These are phyloP conservation scores for Dicycla oo DNA, from an alignment of 2,888 invertebrate genomes.

Conservation along the genomic window DNA sequence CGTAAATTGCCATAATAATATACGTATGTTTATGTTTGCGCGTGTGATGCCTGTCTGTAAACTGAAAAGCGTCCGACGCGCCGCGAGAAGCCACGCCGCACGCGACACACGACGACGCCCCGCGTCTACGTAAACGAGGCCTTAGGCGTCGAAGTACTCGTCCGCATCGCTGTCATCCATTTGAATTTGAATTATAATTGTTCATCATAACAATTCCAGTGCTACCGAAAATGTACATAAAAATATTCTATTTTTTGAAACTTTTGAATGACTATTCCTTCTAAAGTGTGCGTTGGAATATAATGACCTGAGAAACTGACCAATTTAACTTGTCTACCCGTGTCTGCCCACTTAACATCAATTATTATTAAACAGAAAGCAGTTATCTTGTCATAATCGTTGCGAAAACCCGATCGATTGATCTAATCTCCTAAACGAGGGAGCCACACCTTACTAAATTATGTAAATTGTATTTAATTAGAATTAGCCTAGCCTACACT, in stretches of 20 bases:
- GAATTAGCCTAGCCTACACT: not conserved
- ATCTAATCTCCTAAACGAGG: slow-evolving; percentile 22
- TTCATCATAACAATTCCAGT: not conserved
- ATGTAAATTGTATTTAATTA: slow-evolving; percentile 25
- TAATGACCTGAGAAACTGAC: not conserved
- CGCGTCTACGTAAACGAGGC: no score
- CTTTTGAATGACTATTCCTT: not conserved
- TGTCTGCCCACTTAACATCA: slow-evolving; percentile 19
- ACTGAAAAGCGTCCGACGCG: no score
- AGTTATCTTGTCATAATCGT: slow-evolving; percentile 31
- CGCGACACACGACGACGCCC: no score
- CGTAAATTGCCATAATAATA: no score
- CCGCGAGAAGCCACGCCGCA: no score
- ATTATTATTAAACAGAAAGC: slow-evolving; percentile 37
- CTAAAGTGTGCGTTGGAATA: not conserved
- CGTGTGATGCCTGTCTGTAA: no score
- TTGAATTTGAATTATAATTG: not conserved
- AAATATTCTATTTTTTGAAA: not conserved
- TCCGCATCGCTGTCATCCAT: no score
- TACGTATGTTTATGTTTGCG: no score
- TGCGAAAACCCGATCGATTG: slow-evolving; percentile 36
- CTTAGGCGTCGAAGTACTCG: no score
- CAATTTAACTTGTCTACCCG: slow-evolving; percentile 1
- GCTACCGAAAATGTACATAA: not conserved
- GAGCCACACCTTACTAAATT: slow-evolving; percentile 42